phyloP scores from a whole-genome alignment of 1,140 invertebrate species.

The Drosophila elegans region DNA sequence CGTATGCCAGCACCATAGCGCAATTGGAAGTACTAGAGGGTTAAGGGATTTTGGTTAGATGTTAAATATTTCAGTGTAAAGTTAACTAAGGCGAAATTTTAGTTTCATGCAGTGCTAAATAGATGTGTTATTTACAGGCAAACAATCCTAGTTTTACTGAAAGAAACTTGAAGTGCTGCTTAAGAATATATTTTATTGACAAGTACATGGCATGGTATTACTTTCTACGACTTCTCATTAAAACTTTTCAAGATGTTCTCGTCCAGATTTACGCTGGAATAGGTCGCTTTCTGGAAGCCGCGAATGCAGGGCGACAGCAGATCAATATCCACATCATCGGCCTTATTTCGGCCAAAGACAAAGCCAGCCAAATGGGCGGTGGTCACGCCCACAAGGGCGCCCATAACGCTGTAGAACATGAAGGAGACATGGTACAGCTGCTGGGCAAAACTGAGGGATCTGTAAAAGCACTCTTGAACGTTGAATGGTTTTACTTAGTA shows the following conservation, averaged over 20 bases:
- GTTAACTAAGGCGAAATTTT: neutral
- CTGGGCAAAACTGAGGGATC: conserved; percentile 52
- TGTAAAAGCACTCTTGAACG: conserved; percentile 9
- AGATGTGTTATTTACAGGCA: conserved; percentile 1
- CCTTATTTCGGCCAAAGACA: conserved; percentile 51
- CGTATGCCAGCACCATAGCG: conserved; percentile 90
- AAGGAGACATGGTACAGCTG: conserved; percentile 74
- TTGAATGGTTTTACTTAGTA: neutral
- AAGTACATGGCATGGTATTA: conserved; percentile 29
- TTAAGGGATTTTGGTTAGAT: conserved; percentile 23
- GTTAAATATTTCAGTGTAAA: neutral
- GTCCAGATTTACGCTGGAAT: conserved; percentile 56
- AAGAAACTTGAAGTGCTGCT: neutral
- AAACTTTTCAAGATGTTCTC: conserved; percentile 36
- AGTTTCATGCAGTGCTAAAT: neutral
- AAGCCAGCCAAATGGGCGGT: conserved; percentile 43
- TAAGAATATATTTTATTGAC: conserved; percentile 20
- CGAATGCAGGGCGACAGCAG: conserved; percentile 66
- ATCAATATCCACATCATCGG: conserved; percentile 61
- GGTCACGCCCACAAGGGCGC: conserved; percentile 37
- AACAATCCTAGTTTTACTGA: neutral
- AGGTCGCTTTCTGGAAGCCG: conserved; percentile 41
- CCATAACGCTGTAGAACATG: conserved; percentile 55
- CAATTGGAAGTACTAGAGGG: conserved; percentile 90
- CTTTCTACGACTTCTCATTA: conserved; percentile 43